Percentiles rank a stretch among this genome's conserved stretches.
These are phyloP conservation scores for Brachionus manjavacas DNA, from an alignment of 1,140 invertebrate species.

Conservation along the genomic window DNA sequence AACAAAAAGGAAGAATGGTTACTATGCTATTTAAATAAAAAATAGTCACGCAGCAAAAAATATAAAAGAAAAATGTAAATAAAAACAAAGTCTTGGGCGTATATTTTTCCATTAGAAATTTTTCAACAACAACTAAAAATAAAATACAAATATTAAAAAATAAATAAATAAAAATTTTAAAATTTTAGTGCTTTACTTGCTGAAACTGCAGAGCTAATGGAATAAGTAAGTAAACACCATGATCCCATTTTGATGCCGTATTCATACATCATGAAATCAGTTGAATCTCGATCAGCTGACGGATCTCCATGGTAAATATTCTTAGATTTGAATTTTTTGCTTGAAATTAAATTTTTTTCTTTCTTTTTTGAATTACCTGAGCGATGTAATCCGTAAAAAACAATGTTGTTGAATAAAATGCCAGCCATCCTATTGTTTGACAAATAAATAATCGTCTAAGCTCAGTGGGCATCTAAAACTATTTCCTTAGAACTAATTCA, in stretches of 20 bases:
- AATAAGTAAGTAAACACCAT: constrained; percentile 37
- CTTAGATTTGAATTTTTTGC: neutral
- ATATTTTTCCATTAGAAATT: constrained; percentile 7
- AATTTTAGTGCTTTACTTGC: neutral
- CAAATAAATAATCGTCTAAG: neutral
- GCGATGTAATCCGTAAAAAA: constrained; percentile 42
- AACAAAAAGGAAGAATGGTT: constrained; percentile 18
- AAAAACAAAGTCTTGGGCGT: neutral
- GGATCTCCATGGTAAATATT: constrained; percentile 28
- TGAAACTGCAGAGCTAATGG: neutral
- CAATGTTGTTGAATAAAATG: constrained; percentile 21
- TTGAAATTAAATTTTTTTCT: neutral
- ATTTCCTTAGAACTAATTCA: no score
- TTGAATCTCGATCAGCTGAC: neutral
- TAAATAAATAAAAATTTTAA: neutral
- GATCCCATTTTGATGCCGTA: constrained; percentile 38
- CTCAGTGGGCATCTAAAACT: neutral
- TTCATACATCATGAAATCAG: constrained; percentile 4
- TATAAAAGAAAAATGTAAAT: constrained; percentile 19
- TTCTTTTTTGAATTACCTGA: neutral
- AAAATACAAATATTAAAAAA: neutral
- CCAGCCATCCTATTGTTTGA: constrained; percentile 34
- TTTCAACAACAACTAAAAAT: constrained; percentile 21
- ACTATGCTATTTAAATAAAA: neutral
- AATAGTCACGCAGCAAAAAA: neutral